Percentiles rank a stretch among this genome's conserved stretches.
These are phyloP conservation scores for Passer domesticus DNA, from an alignment of 2,113 vertebrate genomes.

Conservation along the genomic window DNA sequence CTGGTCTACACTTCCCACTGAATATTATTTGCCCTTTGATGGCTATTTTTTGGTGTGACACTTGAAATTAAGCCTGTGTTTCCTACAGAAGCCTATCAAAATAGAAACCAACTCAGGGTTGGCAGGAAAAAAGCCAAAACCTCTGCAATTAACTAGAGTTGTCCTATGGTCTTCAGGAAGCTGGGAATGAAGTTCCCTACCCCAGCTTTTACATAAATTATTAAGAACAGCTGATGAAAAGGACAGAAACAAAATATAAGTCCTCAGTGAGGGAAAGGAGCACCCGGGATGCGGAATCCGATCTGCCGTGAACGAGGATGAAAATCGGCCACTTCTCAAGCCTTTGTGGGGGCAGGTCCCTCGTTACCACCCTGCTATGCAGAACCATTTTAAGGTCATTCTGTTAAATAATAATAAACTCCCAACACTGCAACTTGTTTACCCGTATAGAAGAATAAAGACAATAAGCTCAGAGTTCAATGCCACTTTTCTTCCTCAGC, in stretches of 20 bases:
- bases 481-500: neutral
- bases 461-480: neutral
- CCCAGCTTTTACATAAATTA: neutral
- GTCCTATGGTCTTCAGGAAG: neutral
- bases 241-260: accelerated
- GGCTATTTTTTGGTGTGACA: neutral
- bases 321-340: neutral
- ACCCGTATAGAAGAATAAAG: neutral
- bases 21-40: neutral
- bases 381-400: neutral
- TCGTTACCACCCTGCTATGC: neutral
- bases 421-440: neutral
- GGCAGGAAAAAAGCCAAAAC: neutral
- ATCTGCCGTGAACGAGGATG: accelerated
- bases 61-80: neutral
- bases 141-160: neutral
- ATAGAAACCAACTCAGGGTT: neutral
- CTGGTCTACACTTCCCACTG: neutral
- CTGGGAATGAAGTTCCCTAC: neutral
- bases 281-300: accelerated
- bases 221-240: neutral
- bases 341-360: neutral
- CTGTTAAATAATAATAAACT: neutral
- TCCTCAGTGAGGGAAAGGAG: neutral
- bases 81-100: neutral